Evolutionary conservation across 2,888 invertebrate species (phyloP), one percentile per base, ranked within the genome.

Genomic region (Podotricha telesiphe): DNA sequence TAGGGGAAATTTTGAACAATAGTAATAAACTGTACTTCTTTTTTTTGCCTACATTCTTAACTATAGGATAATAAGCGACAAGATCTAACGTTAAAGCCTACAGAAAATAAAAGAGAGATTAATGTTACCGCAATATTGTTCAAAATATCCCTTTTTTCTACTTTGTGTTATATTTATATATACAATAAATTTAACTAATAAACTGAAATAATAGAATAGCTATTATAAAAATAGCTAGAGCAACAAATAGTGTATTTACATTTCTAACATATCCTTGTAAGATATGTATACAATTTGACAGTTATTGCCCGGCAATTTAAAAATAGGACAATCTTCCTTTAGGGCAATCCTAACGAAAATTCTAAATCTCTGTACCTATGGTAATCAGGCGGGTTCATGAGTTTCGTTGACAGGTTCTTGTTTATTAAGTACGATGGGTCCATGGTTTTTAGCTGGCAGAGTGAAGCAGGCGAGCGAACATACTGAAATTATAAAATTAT

Each of bases 341-440:
- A n/a, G n/a, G n/a, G n/a, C n/a, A n/a, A n/a, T n/a, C 10, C 45
- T 0, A n/a, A n/a, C 22, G 22, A 22, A 59, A 28, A 17, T 10
- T 2, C n/a, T 42, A 19, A 22, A n/a, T 17, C n/a, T 5, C 15
- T 7, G 11, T 50, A 50, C 62, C 50, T 15, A 69, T 22, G 64
- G 70, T 50, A 65, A 70, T 91, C 90, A 91, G 83, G 87, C 91
- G n/a, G 91, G 89, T 76, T 89, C 90, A 74, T 91, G 89, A 10
- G 88, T 87, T 75, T 89, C 86, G 68, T 83, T 86, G 48, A 86
- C 80, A 0, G 58, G 20, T 13, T 51, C 63, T 28, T 40, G 51
- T 50, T 15, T 48, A 13, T 37, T 61, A 10, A 4, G 34, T 17
- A 19, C 20, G 10, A 66, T 82, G 10, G 80, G 73, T 0, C 80